A percentile compares a stretch with the other conserved stretches of the same genome.
These are phyloP conservation scores for Sparus aurata DNA, from an alignment of 2,797 vertebrate species.

Conservation along the genomic window DNA sequence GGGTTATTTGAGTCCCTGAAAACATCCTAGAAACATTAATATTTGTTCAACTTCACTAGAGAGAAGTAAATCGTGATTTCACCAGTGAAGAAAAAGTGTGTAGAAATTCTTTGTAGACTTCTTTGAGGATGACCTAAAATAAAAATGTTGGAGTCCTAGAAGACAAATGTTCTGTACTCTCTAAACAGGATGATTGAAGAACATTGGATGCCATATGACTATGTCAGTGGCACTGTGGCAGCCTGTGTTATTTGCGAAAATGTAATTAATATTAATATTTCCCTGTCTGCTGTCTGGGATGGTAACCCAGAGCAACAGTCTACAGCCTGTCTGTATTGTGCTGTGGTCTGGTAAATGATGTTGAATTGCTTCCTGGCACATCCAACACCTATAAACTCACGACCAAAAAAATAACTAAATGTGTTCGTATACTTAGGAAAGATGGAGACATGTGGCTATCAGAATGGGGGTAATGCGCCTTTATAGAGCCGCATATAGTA, in stretches of 20 bases:
- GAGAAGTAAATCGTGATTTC: constrained; percentile 8
- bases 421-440: constrained; percentile 46
- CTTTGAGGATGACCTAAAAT: constrained; percentile 45
- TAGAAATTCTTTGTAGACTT: constrained; percentile 17
- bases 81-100: constrained; percentile 2
- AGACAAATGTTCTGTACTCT: constrained; percentile 24
- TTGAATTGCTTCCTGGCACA: constrained; percentile 62
- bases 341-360: constrained; percentile 58
- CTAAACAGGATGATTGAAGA: constrained; percentile 17
- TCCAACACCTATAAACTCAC: constrained; percentile 59
- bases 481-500: constrained; percentile 37
- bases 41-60: not conserved
- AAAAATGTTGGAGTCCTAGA: constrained; percentile 9
- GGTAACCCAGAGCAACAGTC: constrained; percentile 62
- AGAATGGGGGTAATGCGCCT: constrained; percentile 42
- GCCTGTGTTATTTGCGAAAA: constrained; percentile 42
- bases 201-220: constrained; percentile 16
- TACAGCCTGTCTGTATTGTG: constrained; percentile 45
- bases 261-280: constrained; percentile 64
- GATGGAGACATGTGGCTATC: constrained; percentile 59
- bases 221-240: constrained; percentile 17
- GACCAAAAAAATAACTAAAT: constrained; percentile 37
- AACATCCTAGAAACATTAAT: not conserved
- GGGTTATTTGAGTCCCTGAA: constrained; percentile 12
- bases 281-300: constrained; percentile 51